phyloP scores from a whole-genome alignment of 2,888 invertebrate species.

The Netelia inedita region DNA sequence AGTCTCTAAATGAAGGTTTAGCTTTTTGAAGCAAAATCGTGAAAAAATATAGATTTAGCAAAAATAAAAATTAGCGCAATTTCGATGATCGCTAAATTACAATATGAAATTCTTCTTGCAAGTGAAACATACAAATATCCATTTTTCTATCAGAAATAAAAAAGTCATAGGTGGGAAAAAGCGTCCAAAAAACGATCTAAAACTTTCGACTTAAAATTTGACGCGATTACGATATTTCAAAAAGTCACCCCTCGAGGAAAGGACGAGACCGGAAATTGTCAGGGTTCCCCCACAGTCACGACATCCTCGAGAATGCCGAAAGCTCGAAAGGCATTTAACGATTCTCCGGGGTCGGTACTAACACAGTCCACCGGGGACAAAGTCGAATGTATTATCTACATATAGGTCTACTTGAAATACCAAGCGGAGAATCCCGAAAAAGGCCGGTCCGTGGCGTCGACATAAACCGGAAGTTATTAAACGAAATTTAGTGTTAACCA shows the following conservation, averaged over 20 bases:
- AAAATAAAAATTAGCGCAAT: no score
- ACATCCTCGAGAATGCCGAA: conserved; percentile 37
- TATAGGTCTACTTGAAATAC: conserved; percentile 65
- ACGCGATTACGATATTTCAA: conserved; percentile 18
- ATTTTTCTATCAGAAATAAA: no score
- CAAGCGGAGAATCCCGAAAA: conserved; percentile 40
- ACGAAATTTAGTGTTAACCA: conserved; percentile 78
- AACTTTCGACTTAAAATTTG: conserved; percentile 6
- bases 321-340: conserved; percentile 58
- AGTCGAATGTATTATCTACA: conserved; percentile 28
- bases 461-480: conserved; percentile 79
- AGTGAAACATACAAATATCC: no score
- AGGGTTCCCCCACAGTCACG: conserved; percentile 15
- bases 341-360: conserved; percentile 32
- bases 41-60: no score
- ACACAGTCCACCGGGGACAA: conserved; percentile 4
- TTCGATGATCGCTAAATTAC: no score
- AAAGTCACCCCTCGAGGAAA: not conserved
- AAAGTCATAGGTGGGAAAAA: no score
- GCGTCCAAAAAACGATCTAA: not conserved
- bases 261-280: conserved; percentile 47
- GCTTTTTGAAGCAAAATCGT: no score
- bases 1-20: no score
- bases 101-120: no score
- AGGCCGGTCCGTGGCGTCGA: conserved; percentile 54